phyloP scores from a whole-genome alignment of 92 coral and sea anemone species.

The Porites evermanni region DNA sequence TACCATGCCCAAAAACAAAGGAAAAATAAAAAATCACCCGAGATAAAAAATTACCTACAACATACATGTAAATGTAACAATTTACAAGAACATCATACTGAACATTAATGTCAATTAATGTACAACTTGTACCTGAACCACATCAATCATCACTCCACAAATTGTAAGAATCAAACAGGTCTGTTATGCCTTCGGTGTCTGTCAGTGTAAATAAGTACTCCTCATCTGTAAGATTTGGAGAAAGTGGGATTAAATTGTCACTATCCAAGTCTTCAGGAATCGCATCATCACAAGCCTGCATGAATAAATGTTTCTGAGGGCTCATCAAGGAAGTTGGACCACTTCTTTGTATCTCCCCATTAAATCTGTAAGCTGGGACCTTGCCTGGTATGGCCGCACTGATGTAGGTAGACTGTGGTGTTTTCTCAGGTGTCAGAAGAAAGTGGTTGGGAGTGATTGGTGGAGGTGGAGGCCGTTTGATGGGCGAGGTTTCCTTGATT shows the following conservation, averaged over 20 bases:
- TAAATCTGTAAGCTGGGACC: not conserved
- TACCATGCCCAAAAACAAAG: too few relatives aligned
- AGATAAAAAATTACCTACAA: too few relatives aligned
- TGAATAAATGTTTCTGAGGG: constrained; percentile 63
- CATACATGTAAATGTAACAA: too few relatives aligned
- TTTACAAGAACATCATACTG: not conserved
- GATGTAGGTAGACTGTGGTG: constrained; percentile 17
- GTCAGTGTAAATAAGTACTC: constrained; percentile 82
- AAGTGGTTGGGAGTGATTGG: constrained; percentile 20
- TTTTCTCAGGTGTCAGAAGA: constrained; percentile 40
- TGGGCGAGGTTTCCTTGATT: constrained; percentile 86
- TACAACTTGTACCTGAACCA: not conserved
- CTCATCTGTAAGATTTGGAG: constrained; percentile 86
- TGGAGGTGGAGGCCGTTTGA: constrained; percentile 53
- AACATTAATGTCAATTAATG: not conserved
- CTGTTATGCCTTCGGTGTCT: constrained; percentile 92
- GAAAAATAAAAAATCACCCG: too few relatives aligned
- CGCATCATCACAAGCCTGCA: constrained; percentile 59
- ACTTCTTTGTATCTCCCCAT: constrained; percentile 15
- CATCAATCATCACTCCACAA: constrained; percentile 40
- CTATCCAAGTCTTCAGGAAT: constrained; percentile 80
- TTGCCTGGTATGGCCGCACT: constrained; percentile 9
- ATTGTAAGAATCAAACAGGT: constrained; percentile 82
- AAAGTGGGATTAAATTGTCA: constrained; percentile 78
- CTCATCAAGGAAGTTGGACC: constrained; percentile 43